Base-by-base conservation (phyloP, 2,888 invertebrate species). In the Pollenia angustigena region DNA sequence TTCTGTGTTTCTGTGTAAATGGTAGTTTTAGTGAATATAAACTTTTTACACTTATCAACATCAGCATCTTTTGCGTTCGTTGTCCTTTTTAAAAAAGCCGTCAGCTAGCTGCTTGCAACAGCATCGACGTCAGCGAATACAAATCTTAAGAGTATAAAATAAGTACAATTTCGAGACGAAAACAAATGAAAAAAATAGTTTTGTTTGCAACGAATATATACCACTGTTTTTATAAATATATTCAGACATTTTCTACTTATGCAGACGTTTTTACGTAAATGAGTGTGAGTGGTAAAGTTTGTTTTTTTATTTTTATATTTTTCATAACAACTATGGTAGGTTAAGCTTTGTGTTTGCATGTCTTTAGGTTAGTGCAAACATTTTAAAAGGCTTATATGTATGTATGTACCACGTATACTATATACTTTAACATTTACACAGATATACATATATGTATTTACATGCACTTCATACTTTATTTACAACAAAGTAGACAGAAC, bases 311-410 rank as follows among this genome's bases (percentile, higher is more conserved):
- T 23, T 60, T 60, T 42, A 4, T 32, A 46, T 66, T 48, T 48
- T 68, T 23, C 54, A 50, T 50, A 48, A 11, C 50, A 50, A 60
- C 60, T 60, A 69, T 74, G 71, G 71, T 50, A 83, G 71, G 84
- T 78, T 87, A 78, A 68, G 68, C 88, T 78, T 88, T 88, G 60
- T 87, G 85, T 88, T 89, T 89, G 75, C 87, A 88, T 88, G 88
- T 85, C 88, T 89, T 89, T 88, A 87, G 89, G 89, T 89, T 88
- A 88, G 87, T 88, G 84, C 75, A 88, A 88, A 87, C 79, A 85
- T 58, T 78, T 75, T 71, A 32, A 79, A 52, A 66, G 46, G 71
- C 52, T 66, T 56, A 46, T n/a, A n/a, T n/a, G n/a, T 64, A 66
- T 7, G 4, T 64, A 60, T 32, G 6, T 32, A 6, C 64, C 42